Base-by-base conservation (phyloP, 2,888 invertebrate species). In the Trachelus stipa region DNA sequence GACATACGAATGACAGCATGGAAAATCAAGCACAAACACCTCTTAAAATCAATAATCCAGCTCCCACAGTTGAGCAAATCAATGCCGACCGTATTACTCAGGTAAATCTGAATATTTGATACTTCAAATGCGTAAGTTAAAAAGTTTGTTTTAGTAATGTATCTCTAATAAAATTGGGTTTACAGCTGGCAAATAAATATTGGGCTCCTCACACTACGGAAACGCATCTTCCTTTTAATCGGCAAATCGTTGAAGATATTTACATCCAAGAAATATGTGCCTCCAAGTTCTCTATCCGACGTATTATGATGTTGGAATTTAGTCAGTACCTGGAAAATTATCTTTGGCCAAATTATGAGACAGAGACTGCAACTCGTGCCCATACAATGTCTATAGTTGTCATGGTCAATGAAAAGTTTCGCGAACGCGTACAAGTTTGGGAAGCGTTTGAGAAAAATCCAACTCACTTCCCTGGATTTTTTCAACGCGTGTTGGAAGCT, bases 401-500 rank as follows among this genome's bases (percentile, higher is more conserved):
- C 0, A 98, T 99, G 97, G 95, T 99, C 73, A 99, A 99, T 92
- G 99, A 99, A 91, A 99, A 99, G 91, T 98, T 98, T 89, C 93
- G 99, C 1, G 99, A 99, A 92, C 93, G 99, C 76, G 98, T 99
- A 12, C 97, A 97, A 81, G 98, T 98, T 4, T 99, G 99, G 99
- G 95, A 97, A 94, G 95, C 96, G 1, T 98, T 99, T 87, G 94
- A 96, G 80, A 95, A 95, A 83, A 93, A 94, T 77, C 95, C 96
- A 0, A 94, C 95, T 3, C 94, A 97, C 81, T 98, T 98, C 90
- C 93, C 95, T 0, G 94, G 94, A 1, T 97, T 98, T 88, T 97
- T 98, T 88, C 95, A 96, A 86, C 96, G 96, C 90, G 96, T 98
- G 0, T 92, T 98, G 34, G 93, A 94, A 78, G 94, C 96, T 0